Conservation (phyloP, 2,888 invertebrate species). For the Piscicola geometra region DNA sequence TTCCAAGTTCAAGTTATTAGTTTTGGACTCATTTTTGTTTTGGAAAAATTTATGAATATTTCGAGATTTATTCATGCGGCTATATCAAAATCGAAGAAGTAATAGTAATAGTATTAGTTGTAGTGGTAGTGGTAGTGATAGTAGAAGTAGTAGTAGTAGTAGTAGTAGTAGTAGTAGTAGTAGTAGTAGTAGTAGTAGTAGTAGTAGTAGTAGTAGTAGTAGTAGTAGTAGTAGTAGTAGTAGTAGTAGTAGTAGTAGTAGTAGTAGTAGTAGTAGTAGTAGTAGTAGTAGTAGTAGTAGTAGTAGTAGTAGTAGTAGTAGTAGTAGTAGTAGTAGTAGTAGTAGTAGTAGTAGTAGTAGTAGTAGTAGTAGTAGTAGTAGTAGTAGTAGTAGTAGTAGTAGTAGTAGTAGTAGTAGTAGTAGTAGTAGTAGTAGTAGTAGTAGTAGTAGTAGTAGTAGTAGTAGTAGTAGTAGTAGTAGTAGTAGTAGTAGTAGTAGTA, state of each 20-base stretch:
- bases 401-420: not conserved
- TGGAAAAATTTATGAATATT: no score
- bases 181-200: constrained; percentile 9
- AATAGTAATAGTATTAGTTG: not conserved
- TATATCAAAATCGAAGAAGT: no score
- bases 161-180: constrained; percentile 9
- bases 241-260: constrained; percentile 33
- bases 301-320: constrained; percentile 34
- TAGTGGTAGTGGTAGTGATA: not conserved
- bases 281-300: constrained; percentile 34
- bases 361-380: not conserved
- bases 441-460: not conserved
- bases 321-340: constrained; percentile 24
- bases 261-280: constrained; percentile 36
- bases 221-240: constrained; percentile 18
- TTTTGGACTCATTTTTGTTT: no score
- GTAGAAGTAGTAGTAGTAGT: no score
- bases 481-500: not conserved
- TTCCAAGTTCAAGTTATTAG: no score
- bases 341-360: not conserved
- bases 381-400: not conserved
- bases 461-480: not conserved
- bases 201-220: constrained; percentile 9
- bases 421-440: constrained; percentile 1
- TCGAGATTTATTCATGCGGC: no score